phyloP scores from a whole-genome alignment of 2,113 vertebrate species.

The Odocoileus hemionus region DNA sequence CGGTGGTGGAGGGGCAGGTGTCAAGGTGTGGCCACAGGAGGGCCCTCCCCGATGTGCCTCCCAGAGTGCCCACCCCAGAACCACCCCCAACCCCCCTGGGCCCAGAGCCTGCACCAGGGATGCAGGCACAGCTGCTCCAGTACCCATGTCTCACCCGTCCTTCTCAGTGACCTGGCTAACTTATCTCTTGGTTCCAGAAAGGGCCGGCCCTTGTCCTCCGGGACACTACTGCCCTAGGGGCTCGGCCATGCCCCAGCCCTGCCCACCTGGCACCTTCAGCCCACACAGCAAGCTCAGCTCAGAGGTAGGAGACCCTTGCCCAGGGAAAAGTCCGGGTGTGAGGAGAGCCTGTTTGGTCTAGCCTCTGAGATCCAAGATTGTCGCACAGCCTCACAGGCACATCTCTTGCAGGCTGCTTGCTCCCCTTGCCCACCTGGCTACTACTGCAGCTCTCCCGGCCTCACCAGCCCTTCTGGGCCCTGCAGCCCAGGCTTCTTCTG shows the following conservation, averaged over 20 bases:
- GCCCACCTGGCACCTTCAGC: constrained; percentile 86
- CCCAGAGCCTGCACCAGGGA: not conserved
- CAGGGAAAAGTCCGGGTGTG: fast-evolving
- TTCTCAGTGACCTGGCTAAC: not conserved
- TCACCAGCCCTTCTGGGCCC: constrained; percentile 82
- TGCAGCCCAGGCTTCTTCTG: constrained; percentile 92
- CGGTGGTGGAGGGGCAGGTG: fast-evolving
- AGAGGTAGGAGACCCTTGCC: constrained; percentile 75
- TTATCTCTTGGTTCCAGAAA: constrained; percentile 73
- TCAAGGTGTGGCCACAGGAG: not conserved
- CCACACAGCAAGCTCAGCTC: constrained; percentile 79
- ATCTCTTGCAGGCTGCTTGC: constrained; percentile 79
- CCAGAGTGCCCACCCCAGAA: fast-evolving
- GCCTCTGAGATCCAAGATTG: not conserved
- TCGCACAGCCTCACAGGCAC: not conserved
- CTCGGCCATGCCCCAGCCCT: constrained; percentile 82
- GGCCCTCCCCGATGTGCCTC: too few relatives aligned
- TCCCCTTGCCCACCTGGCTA: constrained; percentile 81
- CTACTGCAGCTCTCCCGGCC: constrained; percentile 84
- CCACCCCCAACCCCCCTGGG: fast-evolving
- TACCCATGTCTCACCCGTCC: not conserved
- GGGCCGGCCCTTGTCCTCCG: constrained; percentile 86
- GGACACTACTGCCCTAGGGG: constrained; percentile 87
- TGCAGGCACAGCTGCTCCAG: not conserved
- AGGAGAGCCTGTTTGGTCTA: not conserved